These are phyloP conservation scores for Penaeus chinensis DNA, from an alignment of 1,140 invertebrate genomes.

Conservation along the genomic window DNA sequence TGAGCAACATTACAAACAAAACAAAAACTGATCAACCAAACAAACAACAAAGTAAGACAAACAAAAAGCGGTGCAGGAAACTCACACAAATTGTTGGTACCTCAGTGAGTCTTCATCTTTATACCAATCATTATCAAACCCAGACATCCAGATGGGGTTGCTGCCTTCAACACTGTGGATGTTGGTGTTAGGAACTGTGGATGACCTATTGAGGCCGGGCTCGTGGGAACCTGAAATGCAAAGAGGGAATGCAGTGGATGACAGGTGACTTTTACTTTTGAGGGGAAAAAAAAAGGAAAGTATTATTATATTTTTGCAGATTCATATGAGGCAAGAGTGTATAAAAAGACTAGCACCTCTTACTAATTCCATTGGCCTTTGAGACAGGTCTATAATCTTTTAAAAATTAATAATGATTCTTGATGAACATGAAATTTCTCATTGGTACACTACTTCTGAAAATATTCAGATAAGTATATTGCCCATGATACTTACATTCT, in stretches of 20 bases:
- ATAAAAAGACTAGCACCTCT: no score
- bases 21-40: slow-evolving; percentile 32
- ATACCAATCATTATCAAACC: slow-evolving; percentile 95
- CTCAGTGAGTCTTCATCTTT: slow-evolving; percentile 77
- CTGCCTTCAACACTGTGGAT: slow-evolving; percentile 93
- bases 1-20: neutral
- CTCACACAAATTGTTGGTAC: slow-evolving; percentile 63
- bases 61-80: slow-evolving; percentile 55
- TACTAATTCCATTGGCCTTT: no score
- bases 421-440: no score
- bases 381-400: no score
- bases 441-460: no score
- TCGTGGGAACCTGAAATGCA: slow-evolving; percentile 68
- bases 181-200: slow-evolving; percentile 90
- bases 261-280: neutral
- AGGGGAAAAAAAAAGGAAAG: no score
- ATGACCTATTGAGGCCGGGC: slow-evolving; percentile 78
- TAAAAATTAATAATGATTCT: no score
- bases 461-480: no score
- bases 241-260: slow-evolving; percentile 1
- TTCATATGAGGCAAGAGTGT: no score
- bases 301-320: neutral
- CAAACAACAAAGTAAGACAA: slow-evolving; percentile 17
- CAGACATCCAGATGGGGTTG: slow-evolving; percentile 95
- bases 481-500: slow-evolving; percentile 69